Percentiles rank a stretch among this genome's conserved stretches.
Conservation (phyloP, 2,113 vertebrate species). For the Lophochroa leadbeateri region DNA sequence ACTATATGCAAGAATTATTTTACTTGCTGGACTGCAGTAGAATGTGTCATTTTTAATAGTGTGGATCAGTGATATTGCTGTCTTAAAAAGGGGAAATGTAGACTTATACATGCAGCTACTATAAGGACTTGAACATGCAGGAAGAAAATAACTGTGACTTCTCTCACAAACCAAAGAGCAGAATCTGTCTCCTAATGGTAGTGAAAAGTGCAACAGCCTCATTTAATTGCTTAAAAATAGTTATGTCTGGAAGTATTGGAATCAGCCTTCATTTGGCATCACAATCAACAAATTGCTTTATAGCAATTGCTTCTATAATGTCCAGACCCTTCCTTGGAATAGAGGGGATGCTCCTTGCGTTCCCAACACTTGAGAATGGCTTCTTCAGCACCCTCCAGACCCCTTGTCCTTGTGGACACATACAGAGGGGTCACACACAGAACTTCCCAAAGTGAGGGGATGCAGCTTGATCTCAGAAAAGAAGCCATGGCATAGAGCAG, state of each 20-base stretch:
- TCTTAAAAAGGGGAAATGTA: not conserved
- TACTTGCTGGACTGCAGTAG: not conserved
- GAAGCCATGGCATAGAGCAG: fast-evolving
- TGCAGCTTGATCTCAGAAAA: not conserved
- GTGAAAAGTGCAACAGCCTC: not conserved
- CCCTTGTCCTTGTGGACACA: not conserved
- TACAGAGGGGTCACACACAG: fast-evolving
- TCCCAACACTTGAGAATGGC: not conserved
- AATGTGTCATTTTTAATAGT: not conserved
- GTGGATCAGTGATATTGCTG: not conserved
- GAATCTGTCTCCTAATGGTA: not conserved
- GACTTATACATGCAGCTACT: not conserved
- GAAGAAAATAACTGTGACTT: not conserved
- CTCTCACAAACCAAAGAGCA: not conserved
- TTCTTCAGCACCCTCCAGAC: not conserved
- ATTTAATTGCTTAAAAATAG: not conserved
- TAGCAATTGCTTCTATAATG: not conserved
- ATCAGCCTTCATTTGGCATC: not conserved
- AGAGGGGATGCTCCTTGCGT: not conserved
- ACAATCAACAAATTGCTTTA: not conserved
- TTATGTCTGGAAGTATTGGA: not conserved
- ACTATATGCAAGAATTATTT: not conserved
- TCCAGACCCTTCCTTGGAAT: not conserved
- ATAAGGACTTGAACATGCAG: not conserved
- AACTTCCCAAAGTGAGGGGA: not conserved